Percentiles rank a stretch among this genome's conserved stretches.
Conservation (phyloP, 2,113 vertebrate genomes). For the Eptesicus fuscus region DNA sequence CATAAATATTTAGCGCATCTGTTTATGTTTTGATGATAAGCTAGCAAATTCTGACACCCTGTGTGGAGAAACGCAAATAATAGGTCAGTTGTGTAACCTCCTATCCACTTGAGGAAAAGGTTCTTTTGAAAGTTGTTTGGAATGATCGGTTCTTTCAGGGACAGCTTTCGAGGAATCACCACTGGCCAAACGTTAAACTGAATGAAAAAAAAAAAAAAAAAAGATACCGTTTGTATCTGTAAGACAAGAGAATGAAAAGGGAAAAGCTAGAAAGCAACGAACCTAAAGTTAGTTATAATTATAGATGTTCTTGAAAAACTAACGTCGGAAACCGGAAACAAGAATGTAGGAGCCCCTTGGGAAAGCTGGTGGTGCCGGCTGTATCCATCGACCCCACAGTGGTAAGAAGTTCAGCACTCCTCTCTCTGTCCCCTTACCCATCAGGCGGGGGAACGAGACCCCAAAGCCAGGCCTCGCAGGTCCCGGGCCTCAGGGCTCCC, state of each 20-base stretch:
- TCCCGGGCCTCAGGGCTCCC: conserved; percentile 59
- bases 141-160: not conserved
- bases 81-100: not conserved
- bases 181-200: not conserved
- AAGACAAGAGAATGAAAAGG: not conserved
- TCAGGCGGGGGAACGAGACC: not conserved
- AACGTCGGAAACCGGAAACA: not conserved
- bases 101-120: not conserved
- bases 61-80: not conserved
- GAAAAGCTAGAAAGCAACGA: not conserved
- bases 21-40: not conserved
- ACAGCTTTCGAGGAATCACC: not conserved
- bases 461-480: not conserved
- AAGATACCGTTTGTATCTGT: not conserved
- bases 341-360: not conserved
- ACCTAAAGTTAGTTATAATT: not conserved
- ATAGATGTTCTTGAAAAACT: conserved; percentile 11
- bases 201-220: not conserved
- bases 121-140: not conserved
- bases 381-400: not conserved
- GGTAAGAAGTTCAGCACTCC: not conserved
- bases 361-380: not conserved
- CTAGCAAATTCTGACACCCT: not conserved
- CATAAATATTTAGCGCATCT: not conserved
- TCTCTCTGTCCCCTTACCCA: not conserved